A percentile compares a stretch with the other conserved stretches of the same genome.
These are phyloP conservation scores for Menura novaehollandiae DNA, from an alignment of 2,113 vertebrate species.

Conservation along the genomic window DNA sequence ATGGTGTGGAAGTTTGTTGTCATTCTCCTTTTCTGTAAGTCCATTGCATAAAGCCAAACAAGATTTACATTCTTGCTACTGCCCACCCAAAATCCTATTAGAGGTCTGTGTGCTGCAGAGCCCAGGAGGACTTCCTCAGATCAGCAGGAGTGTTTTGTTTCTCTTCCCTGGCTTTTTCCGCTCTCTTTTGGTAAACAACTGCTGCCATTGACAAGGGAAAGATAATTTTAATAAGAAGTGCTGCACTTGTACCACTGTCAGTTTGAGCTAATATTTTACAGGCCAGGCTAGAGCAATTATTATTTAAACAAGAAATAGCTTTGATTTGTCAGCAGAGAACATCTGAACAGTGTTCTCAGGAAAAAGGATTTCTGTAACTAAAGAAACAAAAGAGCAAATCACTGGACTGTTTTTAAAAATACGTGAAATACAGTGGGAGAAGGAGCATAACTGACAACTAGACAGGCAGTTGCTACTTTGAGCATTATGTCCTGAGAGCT, in stretches of 20 bases:
- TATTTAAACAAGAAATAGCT: background rate
- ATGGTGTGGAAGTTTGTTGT: background rate
- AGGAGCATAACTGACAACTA: background rate
- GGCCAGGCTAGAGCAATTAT: background rate
- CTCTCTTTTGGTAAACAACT: background rate
- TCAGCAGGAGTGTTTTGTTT: slow-evolving; percentile 8
- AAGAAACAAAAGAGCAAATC: background rate
- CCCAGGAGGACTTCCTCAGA: background rate
- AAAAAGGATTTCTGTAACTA: background rate
- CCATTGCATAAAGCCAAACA: background rate
- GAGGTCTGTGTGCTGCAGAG: background rate
- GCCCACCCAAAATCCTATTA: background rate
- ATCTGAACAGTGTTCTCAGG: background rate
- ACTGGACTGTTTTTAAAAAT: background rate
- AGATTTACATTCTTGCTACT: background rate
- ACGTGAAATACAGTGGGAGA: background rate
- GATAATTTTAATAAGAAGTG: background rate
- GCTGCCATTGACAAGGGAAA: background rate
- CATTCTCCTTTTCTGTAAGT: background rate
- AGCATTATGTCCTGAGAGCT: background rate
- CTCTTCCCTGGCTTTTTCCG: background rate
- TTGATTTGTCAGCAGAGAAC: background rate
- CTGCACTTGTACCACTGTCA: background rate
- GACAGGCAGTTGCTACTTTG: background rate
- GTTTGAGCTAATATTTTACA: background rate